Evolutionary conservation across 2,888 invertebrate species (phyloP).

Genomic region (Psylliodes chrysocephalus): DNA sequence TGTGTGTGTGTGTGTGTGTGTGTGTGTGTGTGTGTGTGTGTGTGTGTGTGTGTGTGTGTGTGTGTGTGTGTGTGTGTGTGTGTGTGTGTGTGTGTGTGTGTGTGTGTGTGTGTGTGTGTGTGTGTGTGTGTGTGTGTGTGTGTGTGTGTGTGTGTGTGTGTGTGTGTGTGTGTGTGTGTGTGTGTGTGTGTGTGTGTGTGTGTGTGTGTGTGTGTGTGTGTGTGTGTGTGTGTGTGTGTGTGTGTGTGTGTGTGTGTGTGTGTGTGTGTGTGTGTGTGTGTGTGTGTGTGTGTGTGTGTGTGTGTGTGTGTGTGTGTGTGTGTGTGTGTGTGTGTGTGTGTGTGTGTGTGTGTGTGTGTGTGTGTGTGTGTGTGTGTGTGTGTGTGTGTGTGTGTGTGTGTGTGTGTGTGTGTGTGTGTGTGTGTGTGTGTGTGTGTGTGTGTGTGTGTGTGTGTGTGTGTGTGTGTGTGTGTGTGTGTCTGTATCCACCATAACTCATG

Average conservation of each 20-base stretch:
- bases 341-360: constrained; percentile 5
- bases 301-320: neutral
- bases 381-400: constrained; percentile 5
- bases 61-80: no score
- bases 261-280: constrained; percentile 2
- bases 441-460: neutral
- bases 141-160: neutral
- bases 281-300: constrained; percentile 7
- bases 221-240: constrained; percentile 5
- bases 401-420: constrained; percentile 3
- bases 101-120: no score
- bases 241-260: neutral
- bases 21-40: no score
- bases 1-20: no score
- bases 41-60: no score
- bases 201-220: constrained; percentile 3
- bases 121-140: no score
- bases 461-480: constrained; percentile 6
- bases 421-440: constrained; percentile 3
- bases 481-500: no score
- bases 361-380: neutral
- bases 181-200: neutral
- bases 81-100: no score
- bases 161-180: neutral
- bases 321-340: neutral